Base-by-base conservation (phyloP, 2,888 invertebrate species). In the Serrognathus titanus region DNA sequence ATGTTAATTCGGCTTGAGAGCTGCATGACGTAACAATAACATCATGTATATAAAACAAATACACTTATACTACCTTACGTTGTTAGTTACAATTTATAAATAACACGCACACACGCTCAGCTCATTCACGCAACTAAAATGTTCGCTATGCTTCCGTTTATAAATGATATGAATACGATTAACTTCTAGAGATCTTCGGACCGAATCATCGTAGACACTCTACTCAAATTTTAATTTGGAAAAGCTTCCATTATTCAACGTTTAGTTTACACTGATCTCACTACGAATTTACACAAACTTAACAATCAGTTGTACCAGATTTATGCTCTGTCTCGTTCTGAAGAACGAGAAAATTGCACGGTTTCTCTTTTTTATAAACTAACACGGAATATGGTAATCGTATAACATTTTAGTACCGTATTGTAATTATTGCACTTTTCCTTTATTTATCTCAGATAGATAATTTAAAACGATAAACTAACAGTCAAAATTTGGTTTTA, bases 1-100 rank as follows among this genome's bases (percentile, higher is more conserved):
- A 69, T 62, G 64, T 67, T 73, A 75, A 75, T 75, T 75, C 75
- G 75, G 75, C 71, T 70, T 71, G 68, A 73, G 75, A 75, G 75
- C 70, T 64, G 48, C 46, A 46, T 41, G 57, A 47, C 41, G 49
- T 51, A 41, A 37, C 45, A 54, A 43, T 43, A 16, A 40, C 53
- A 53, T 35, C 52, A 57, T 46, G 31, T 45, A 53, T 49, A 58
- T 49, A 53, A 61, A 63, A 61, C 60, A 63, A 58, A 54, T 59
- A 63, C 58, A 58, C 60, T 58, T 62, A 55, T 50, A 57, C 61
- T 61, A 62, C 60, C 60, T 60, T 58, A 62, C 38, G 50, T 53
- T 53, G 48, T 58, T 51, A 56, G 50, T 43, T 43, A 43, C 43
- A 43, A 16, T 43, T 43, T 43, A 43, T 43, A 43, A 43, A 43